Percentiles rank a stretch among this genome's conserved stretches.
Evolutionary conservation across 1,140 invertebrate species (phyloP).

Genomic region (Sesamia nonagrioides): DNA sequence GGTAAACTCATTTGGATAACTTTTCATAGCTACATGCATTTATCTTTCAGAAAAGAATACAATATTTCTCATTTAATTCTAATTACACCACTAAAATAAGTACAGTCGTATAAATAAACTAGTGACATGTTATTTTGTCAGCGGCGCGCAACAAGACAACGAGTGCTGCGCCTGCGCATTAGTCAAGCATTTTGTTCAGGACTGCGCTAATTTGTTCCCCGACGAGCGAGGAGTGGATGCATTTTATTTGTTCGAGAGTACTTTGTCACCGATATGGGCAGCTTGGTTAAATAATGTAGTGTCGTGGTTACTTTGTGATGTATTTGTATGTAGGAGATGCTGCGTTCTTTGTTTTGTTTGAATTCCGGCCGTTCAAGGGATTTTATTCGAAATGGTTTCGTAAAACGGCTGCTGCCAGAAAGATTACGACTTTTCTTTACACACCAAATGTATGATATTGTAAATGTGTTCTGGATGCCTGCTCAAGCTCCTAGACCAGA

Average conservation of each 20-base stretch:
- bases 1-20: no score
- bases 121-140: conserved; percentile 17
- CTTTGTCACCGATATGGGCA: conserved; percentile 11
- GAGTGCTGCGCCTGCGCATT: conserved; percentile 10
- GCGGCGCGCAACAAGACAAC: conserved; percentile 10
- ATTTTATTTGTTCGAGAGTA: conserved; percentile 31
- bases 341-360: not conserved
- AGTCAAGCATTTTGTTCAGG: conserved; percentile 47
- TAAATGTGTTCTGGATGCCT: no score
- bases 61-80: not conserved
- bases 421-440: no score
- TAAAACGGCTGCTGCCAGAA: not conserved
- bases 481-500: no score
- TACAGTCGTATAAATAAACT: conserved; percentile 36
- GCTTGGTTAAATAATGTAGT: conserved; percentile 3
- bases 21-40: not conserved
- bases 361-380: not conserved
- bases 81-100: conserved; percentile 24
- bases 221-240: conserved; percentile 43
- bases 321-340: not conserved
- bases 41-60: not conserved
- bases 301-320: conserved; percentile 2
- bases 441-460: no score
- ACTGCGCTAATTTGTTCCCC: conserved; percentile 32
- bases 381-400: not conserved